phyloP scores from a whole-genome alignment of 2,888 invertebrate species.

The Netelia fuscicornis region DNA sequence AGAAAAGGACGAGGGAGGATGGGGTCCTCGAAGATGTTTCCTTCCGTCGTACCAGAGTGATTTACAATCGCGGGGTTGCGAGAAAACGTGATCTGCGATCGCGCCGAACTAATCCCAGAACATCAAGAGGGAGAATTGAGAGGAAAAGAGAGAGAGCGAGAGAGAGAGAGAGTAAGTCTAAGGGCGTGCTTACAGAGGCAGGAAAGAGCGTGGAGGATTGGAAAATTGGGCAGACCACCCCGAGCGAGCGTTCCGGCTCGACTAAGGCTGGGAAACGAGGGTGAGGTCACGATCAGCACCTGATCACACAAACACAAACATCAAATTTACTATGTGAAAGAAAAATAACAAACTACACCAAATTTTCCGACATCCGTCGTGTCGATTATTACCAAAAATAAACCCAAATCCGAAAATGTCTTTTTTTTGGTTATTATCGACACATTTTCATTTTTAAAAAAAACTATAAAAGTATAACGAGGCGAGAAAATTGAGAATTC shows the following conservation, averaged over 20 bases:
- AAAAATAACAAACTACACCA: slow-evolving; percentile 62
- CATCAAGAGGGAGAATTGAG: slow-evolving; percentile 23
- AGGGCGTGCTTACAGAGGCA: slow-evolving; percentile 53
- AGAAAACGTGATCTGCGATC: slow-evolving; percentile 69
- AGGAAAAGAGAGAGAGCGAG: slow-evolving; percentile 22
- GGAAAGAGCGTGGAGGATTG: slow-evolving; percentile 60
- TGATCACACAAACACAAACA: slow-evolving; percentile 61
- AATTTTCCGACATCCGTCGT: slow-evolving; percentile 26
- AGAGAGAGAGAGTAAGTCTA: neutral
- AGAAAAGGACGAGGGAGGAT: slow-evolving; percentile 31
- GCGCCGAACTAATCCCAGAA: slow-evolving; percentile 62
- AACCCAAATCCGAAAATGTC: neutral
- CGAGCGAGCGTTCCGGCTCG: slow-evolving; percentile 47
- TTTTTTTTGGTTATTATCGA: too few species aligned
- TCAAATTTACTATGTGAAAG: slow-evolving; percentile 52
- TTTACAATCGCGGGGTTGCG: slow-evolving; percentile 69
- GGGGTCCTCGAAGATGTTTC: slow-evolving; percentile 39
- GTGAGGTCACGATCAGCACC: slow-evolving; percentile 66
- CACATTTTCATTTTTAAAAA: too few species aligned
- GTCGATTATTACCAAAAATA: slow-evolving; percentile 22
- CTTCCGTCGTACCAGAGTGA: slow-evolving; percentile 62
- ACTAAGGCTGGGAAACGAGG: slow-evolving; percentile 33
- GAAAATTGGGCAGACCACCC: slow-evolving; percentile 66
- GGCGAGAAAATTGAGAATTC: too few species aligned
- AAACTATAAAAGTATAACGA: too few species aligned